Percentiles rank a stretch among this genome's conserved stretches.
These are phyloP conservation scores for Lota lota DNA, from an alignment of 2,113 vertebrate genomes.

Conservation along the genomic window DNA sequence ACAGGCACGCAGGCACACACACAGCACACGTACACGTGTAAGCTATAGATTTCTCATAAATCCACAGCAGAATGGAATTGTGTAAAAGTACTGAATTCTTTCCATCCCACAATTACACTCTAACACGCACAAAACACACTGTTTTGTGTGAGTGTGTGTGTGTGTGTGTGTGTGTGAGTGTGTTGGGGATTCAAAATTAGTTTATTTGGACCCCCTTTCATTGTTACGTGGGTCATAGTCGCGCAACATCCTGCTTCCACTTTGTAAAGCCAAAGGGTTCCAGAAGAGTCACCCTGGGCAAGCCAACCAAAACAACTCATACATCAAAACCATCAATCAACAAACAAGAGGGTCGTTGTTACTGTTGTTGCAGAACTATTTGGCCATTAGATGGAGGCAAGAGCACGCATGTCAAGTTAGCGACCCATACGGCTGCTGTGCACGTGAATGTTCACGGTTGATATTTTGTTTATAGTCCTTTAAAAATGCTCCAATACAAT, in stretches of 20 bases:
- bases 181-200: constrained; percentile 2
- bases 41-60: neutral
- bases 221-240: constrained; percentile 9
- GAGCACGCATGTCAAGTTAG: neutral
- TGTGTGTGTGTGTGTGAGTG: too few species aligned
- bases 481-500: too few species aligned
- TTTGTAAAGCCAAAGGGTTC: neutral
- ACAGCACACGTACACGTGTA: neutral
- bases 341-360: neutral
- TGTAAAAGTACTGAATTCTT: too few species aligned
- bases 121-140: too few species aligned
- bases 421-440: too few species aligned
- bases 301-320: neutral
- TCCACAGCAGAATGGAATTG: too few species aligned
- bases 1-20: neutral
- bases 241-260: neutral
- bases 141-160: too few species aligned
- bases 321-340: constrained; percentile 10
- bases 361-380: neutral
- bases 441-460: too few species aligned
- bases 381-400: neutral
- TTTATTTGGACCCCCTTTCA: constrained; percentile 8
- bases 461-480: too few species aligned
- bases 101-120: neutral
- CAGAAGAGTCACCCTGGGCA: neutral